These are phyloP conservation scores for Halyomorpha halys DNA, from an alignment of 1,140 invertebrate genomes.

Conservation along the genomic window DNA sequence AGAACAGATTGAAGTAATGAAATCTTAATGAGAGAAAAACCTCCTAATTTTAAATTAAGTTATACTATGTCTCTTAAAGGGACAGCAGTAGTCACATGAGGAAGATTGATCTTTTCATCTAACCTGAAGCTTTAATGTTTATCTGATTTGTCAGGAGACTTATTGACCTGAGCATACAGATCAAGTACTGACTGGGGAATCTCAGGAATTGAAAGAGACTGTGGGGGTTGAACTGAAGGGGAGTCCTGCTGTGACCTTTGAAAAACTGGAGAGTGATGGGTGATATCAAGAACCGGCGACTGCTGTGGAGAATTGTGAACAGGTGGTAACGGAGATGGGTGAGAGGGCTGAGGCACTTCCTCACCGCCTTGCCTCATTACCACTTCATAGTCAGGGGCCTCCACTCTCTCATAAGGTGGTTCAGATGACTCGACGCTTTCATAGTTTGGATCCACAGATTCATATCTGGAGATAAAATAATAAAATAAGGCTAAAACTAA, in stretches of 20 bases:
- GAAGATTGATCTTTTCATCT: too few relatives aligned
- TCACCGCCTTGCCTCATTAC: slow-evolving; percentile 16
- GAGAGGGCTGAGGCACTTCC: background rate
- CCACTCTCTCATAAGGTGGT: slow-evolving; percentile 28
- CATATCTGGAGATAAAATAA: background rate
- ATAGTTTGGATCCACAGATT: slow-evolving; percentile 30
- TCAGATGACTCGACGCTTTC: slow-evolving; percentile 29
- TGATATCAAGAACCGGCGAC: too few relatives aligned
- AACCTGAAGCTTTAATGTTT: background rate
- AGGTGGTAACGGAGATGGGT: background rate
- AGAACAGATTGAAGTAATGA: too few relatives aligned
- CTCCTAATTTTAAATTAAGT: too few relatives aligned
- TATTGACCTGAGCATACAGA: slow-evolving; percentile 24
- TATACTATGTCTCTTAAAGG: too few relatives aligned
- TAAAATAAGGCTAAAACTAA: slow-evolving; percentile 14
- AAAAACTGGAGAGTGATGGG: too few relatives aligned
- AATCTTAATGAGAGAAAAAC: too few relatives aligned
- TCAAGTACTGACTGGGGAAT: background rate
- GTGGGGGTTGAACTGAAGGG: too few relatives aligned
- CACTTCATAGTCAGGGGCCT: slow-evolving; percentile 24
- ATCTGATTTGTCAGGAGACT: slow-evolving; percentile 22
- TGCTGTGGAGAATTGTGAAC: too few relatives aligned
- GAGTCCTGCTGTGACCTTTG: too few relatives aligned
- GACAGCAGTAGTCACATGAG: too few relatives aligned
- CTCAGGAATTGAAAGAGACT: background rate